These are phyloP conservation scores for Sepioteuthis lessoniana DNA, from an alignment of 2,888 invertebrate genomes.

Conservation along the genomic window DNA sequence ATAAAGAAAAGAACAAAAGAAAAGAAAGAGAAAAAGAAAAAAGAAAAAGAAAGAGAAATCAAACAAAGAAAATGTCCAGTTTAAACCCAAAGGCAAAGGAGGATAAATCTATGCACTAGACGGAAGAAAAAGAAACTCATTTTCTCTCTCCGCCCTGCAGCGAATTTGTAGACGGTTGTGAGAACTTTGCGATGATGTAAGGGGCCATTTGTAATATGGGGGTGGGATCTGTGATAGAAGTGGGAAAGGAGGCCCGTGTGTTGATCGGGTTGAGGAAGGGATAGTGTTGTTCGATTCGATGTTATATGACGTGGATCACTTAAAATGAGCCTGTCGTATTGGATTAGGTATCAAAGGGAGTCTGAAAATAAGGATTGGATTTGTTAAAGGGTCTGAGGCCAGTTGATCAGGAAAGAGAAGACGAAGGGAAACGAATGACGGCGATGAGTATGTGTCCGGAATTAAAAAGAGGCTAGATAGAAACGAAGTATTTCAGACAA, in stretches of 20 bases:
- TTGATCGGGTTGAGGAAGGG: not conserved
- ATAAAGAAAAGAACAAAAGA: no score
- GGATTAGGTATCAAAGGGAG: not conserved
- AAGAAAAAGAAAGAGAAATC: no score
- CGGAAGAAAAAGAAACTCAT: no score
- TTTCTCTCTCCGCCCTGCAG: not conserved
- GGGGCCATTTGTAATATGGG: not conserved
- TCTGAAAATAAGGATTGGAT: not conserved
- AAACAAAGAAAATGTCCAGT: no score
- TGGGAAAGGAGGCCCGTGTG: not conserved
- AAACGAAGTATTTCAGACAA: not conserved
- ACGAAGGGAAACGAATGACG: not conserved
- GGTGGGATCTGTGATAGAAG: not conserved
- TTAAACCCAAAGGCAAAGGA: no score
- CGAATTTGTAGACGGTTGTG: not conserved
- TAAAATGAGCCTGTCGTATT: not conserved
- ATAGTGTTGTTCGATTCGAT: not conserved
- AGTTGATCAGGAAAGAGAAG: not conserved
- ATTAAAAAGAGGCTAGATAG: not conserved
- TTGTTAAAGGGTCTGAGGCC: constrained; percentile 6
- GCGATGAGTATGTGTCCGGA: not conserved
- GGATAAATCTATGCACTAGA: no score
- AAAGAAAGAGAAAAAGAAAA: no score
- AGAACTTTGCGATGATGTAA: not conserved
- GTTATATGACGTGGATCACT: not conserved